Evolutionary conservation across 1,140 invertebrate genomes (phyloP).

Genomic region (Zaprionus gabonicus): DNA sequence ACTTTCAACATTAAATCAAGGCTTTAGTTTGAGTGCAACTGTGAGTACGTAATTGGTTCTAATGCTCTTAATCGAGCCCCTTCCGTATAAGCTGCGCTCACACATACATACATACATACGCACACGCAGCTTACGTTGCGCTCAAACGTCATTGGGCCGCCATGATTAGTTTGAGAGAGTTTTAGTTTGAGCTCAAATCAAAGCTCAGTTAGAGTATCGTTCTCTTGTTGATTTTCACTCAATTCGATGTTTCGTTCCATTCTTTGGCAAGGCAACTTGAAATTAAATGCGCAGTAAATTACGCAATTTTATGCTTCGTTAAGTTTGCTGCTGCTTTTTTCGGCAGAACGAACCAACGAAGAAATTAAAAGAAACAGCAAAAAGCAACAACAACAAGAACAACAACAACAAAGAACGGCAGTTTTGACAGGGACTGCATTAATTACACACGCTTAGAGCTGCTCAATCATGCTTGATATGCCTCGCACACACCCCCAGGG

Average conservation of each 20-base stretch:
- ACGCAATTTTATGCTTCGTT: slow-evolving; percentile 81
- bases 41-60: neutral
- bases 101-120: neutral
- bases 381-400: slow-evolving; percentile 1
- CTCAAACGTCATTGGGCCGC: slow-evolving; percentile 1
- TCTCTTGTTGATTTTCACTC: slow-evolving; percentile 22
- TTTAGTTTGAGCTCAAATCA: slow-evolving; percentile 47
- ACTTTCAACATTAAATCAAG: neutral
- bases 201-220: slow-evolving; percentile 18
- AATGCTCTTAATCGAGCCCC: slow-evolving; percentile 2
- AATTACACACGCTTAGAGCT: slow-evolving; percentile 38
- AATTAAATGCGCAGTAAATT: slow-evolving; percentile 82
- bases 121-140: neutral
- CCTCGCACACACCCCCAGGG: neutral
- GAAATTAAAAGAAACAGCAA: slow-evolving; percentile 7
- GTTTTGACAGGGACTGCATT: slow-evolving; percentile 47
- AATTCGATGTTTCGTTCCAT: slow-evolving; percentile 54
- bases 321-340: slow-evolving; percentile 37
- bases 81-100: neutral
- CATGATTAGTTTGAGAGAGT: neutral
- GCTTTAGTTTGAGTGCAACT: neutral
- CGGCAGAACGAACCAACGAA: slow-evolving; percentile 17
- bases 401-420: slow-evolving; percentile 18
- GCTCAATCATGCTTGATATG: slow-evolving; percentile 41
- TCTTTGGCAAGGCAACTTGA: slow-evolving; percentile 70